Base-by-base conservation (phyloP, 1,140 invertebrate genomes). In the Plectus sambesii region DNA sequence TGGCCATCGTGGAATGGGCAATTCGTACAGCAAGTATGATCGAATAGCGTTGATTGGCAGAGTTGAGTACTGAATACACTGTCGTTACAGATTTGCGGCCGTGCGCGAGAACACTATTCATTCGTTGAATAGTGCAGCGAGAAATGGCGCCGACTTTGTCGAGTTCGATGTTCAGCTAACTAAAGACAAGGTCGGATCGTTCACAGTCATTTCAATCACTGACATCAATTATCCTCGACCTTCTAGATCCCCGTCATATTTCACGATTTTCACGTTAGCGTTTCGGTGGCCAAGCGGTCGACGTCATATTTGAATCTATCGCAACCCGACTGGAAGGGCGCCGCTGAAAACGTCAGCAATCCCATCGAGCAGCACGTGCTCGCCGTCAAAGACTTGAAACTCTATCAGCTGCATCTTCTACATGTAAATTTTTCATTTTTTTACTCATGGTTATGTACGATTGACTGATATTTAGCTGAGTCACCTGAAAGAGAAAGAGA, bases 131-230 rank as follows among this genome's bases (percentile, higher is more conserved):
- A 53, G 45, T 5, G 64, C 64, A n/a, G 63, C 63, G 6, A 53
- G 59, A 30, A 55, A 64, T 15, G 64, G 64, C n/a, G 64, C 64
- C 1, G 64, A 67, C 40, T 62, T 57, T 42, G 66, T 69, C 4
- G 66, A 67, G 44, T 67, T 69, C 25, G 66, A 67, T 47, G 66
- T 69, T 2, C 66, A 67, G 26, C 35, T 67, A 30, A 69, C 66
- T 1, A 69, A 69, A 42, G 62, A 66, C 39, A 65, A 51, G 48
- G 53, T 61, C 2, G 60, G n/a, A n/a, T n/a, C n/a, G n/a, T 33
- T 33, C 12, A 12, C 30, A 17, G 12, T 12, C 12, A 12, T 33
- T 33, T 33, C 30, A 33, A 17, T 12, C 12, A 33, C 30, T 33
- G 12, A 17, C 12, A 12, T 33, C 12, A 12, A 17, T 33, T 12